A percentile compares a stretch with the other conserved stretches of the same genome.
Evolutionary conservation across 2,797 vertebrate species (phyloP).

Genomic region (Intellagama lesueurii): DNA sequence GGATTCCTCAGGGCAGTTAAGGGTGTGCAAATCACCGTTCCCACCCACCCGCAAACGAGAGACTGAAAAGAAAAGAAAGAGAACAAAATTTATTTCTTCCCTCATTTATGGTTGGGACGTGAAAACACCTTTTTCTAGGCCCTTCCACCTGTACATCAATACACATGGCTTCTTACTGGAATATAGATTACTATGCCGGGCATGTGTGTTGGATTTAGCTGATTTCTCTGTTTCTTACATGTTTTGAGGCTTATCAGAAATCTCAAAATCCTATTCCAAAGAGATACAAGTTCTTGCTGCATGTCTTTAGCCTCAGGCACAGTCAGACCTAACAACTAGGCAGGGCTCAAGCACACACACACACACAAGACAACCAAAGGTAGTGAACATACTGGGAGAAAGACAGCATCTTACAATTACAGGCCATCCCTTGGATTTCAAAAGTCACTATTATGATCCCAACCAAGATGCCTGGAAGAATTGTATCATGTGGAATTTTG

Average conservation of each 20-base stretch:
- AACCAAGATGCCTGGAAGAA: conserved; percentile 42
- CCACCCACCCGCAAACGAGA: neutral
- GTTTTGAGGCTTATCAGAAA: conserved; percentile 48
- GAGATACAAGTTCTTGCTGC: conserved; percentile 4
- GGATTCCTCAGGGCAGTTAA: conserved; percentile 14
- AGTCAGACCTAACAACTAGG: conserved; percentile 37
- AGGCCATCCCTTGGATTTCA: conserved; percentile 24
- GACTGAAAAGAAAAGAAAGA: neutral
- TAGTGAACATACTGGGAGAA: neutral
- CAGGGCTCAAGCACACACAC: conserved; percentile 18
- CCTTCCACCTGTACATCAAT: neutral
- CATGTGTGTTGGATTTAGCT: neutral
- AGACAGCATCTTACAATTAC: conserved; percentile 42
- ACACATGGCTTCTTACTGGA: neutral
- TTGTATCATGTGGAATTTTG: neutral
- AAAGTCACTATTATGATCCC: conserved; percentile 55
- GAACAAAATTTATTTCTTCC: conserved; percentile 28
- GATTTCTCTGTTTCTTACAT: conserved; percentile 15
- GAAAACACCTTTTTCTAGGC: conserved; percentile 11
- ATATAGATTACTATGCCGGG: neutral
- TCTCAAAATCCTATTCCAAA: conserved; percentile 43
- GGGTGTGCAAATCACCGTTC: neutral
- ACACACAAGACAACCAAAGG: neutral
- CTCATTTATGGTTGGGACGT: neutral
- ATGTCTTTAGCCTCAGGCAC: conserved; percentile 46